Evolutionary conservation across 2,113 vertebrate species (phyloP).

Genomic region (Sphaerodactylus townsendi): DNA sequence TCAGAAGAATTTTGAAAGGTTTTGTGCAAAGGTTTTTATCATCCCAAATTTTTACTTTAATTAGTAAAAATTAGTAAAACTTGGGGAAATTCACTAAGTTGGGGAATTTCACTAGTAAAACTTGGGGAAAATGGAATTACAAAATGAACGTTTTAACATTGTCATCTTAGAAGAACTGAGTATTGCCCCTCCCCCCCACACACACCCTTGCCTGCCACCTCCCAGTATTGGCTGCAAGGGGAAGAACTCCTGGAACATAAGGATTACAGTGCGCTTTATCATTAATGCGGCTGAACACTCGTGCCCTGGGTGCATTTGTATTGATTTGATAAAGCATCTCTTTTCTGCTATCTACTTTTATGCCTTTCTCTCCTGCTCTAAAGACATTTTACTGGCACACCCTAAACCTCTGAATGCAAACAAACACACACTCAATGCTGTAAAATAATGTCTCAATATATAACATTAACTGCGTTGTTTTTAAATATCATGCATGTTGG

Average conservation of each 20-base stretch:
- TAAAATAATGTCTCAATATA: constrained; percentile 17
- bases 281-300: neutral
- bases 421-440: neutral
- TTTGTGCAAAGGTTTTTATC: neutral
- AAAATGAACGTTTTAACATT: neutral
- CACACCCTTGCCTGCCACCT: too few species aligned
- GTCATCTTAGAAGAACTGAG: neutral
- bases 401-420: constrained; percentile 25
- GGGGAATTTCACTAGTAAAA: neutral
- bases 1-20: too few species aligned
- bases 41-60: neutral
- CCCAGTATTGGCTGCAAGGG: neutral
- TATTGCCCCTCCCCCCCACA: too few species aligned
- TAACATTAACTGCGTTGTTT: neutral
- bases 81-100: too few species aligned
- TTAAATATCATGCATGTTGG: neutral
- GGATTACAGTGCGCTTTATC: constrained; percentile 21
- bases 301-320: constrained; percentile 15
- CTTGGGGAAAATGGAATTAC: neutral
- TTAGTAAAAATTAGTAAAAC: too few species aligned
- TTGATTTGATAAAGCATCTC: constrained; percentile 25
- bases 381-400: neutral
- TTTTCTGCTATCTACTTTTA: constrained; percentile 20
- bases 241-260: neutral
- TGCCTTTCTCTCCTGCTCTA: neutral